phyloP scores from a whole-genome alignment of 1,140 invertebrate genomes.

The Paramacrobiotus metropolitanus region DNA sequence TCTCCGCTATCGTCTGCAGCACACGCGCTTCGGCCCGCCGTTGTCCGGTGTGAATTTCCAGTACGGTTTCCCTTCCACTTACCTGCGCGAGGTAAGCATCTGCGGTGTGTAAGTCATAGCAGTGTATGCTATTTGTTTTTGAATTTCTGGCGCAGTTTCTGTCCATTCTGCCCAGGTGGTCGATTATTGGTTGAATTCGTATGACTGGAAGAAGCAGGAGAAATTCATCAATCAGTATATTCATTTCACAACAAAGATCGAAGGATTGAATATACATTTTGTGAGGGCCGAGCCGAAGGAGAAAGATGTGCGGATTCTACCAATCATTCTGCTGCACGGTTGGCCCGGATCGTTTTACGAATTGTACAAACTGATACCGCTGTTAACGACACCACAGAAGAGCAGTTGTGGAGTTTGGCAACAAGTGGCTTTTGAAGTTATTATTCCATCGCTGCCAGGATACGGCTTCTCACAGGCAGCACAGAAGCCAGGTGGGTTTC shows the following conservation, averaged over 20 bases:
- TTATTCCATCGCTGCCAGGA: slow-evolving; percentile 54
- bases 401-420: slow-evolving; percentile 20
- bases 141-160: too few relatives aligned
- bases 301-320: slow-evolving; percentile 24
- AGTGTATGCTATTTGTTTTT: neutral
- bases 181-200: slow-evolving; percentile 46
- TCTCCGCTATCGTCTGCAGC: neutral
- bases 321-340: slow-evolving; percentile 52
- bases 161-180: too few relatives aligned
- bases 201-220: slow-evolving; percentile 44
- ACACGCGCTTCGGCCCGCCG: neutral
- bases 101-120: neutral
- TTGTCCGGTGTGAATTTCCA: neutral
- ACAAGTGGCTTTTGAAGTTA: slow-evolving; percentile 50
- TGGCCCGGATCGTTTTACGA: slow-evolving; percentile 72
- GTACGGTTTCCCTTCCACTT: neutral
- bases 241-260: slow-evolving; percentile 39
- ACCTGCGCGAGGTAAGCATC: neutral
- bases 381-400: slow-evolving; percentile 32
- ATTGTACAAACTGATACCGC: slow-evolving; percentile 52
- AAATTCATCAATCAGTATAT: slow-evolving; percentile 38
- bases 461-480: slow-evolving; percentile 55
- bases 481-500: slow-evolving; percentile 20
- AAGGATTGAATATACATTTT: slow-evolving; percentile 44
- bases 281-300: slow-evolving; percentile 23